These are phyloP conservation scores for Heliconius eleuchia DNA, from an alignment of 1,140 invertebrate species.

Conservation along the genomic window DNA sequence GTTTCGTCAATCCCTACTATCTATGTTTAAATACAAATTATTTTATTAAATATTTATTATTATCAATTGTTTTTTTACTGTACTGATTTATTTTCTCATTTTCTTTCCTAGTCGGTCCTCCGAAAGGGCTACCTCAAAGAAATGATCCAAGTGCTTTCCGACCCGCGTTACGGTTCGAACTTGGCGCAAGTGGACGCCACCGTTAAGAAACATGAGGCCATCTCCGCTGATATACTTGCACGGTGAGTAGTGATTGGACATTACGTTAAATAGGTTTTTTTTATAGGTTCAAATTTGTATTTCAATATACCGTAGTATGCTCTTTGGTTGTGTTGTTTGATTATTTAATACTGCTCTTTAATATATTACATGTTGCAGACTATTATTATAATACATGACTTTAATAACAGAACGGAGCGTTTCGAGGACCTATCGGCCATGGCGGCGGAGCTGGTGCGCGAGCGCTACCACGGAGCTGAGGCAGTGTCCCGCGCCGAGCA, in stretches of 20 bases:
- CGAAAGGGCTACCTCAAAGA: slow-evolving; percentile 97
- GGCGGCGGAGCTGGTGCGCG: slow-evolving; percentile 93
- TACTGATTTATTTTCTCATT: not conserved
- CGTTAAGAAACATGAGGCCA: slow-evolving; percentile 99
- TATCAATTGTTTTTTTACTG: too few relatives aligned
- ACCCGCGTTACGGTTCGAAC: slow-evolving; percentile 95
- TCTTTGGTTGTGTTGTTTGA: too few relatives aligned
- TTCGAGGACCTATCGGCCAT: slow-evolving; percentile 96
- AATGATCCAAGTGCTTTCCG: slow-evolving; percentile 97
- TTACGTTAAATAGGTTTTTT: not conserved
- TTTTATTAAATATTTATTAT: too few relatives aligned
- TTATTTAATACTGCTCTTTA: too few relatives aligned
- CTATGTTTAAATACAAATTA: too few relatives aligned
- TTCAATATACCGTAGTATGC: too few relatives aligned
- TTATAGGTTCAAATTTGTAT: too few relatives aligned
- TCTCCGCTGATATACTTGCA: slow-evolving; percentile 97
- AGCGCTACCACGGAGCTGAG: slow-evolving; percentile 95
- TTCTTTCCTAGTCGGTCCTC: slow-evolving; percentile 86
- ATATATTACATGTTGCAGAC: too few relatives aligned
- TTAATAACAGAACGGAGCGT: slow-evolving; percentile 88
- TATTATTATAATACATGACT: too few relatives aligned
- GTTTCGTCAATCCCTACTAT: too few relatives aligned
- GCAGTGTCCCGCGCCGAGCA: slow-evolving; percentile 91
- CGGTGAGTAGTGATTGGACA: slow-evolving; percentile 49
- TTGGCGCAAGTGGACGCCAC: slow-evolving; percentile 97